Conservation (phyloP, 1,140 invertebrate species). For the Holcopasites calliopsidis region DNA sequence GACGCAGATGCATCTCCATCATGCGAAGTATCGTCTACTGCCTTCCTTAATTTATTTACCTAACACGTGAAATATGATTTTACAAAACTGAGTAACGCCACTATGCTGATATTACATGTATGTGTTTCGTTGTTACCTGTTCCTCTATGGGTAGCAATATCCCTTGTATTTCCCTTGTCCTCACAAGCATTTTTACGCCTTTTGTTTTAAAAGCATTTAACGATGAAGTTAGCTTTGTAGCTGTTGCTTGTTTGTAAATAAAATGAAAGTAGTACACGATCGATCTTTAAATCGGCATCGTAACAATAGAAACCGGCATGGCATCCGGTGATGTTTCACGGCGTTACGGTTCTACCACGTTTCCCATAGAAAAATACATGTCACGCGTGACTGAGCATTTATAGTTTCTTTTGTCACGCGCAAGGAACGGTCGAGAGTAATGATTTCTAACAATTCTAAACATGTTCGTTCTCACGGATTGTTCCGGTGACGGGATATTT, state of each 20-base stretch:
- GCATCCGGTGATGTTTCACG: background rate
- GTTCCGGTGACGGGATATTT: background rate
- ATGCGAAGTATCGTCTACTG: slow-evolving; percentile 29
- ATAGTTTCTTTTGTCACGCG: background rate
- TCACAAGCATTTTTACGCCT: slow-evolving; percentile 61
- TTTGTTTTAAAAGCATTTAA: background rate
- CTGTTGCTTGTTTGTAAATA: slow-evolving; percentile 49
- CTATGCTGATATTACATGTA: too few species aligned
- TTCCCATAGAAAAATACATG: background rate
- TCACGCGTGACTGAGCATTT: background rate
- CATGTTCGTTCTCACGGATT: too few species aligned
- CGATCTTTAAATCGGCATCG: background rate
- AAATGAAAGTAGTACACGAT: slow-evolving; percentile 43
- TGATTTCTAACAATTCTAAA: background rate
- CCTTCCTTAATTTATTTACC: slow-evolving; percentile 60
- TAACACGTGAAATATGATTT: slow-evolving; percentile 37
- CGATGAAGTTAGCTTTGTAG: slow-evolving; percentile 1
- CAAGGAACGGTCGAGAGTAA: too few species aligned
- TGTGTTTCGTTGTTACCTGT: slow-evolving; percentile 56
- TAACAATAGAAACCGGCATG: background rate
- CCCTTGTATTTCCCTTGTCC: slow-evolving; percentile 66
- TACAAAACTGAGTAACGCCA: background rate
- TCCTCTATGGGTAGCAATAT: slow-evolving; percentile 62
- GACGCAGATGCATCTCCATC: slow-evolving; percentile 24
- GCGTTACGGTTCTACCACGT: background rate